phyloP scores from a whole-genome alignment of 2,113 vertebrate species.

The Ondatra zibethicus region DNA sequence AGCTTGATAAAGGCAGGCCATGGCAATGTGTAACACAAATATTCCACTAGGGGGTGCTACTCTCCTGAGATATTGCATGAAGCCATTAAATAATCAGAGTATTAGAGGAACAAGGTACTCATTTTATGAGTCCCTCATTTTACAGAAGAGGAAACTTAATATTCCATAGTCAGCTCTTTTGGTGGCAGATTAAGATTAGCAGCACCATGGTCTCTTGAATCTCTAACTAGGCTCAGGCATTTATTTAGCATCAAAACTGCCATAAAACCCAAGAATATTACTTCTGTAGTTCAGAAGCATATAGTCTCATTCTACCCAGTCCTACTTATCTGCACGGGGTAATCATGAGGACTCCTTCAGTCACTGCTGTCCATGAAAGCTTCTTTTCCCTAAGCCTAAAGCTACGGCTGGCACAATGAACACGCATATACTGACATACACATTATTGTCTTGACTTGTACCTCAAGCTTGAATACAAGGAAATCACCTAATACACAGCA shows the following conservation, averaged over 20 bases:
- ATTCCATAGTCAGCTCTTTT: not conserved
- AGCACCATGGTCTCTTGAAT: not conserved
- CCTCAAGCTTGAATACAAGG: not conserved
- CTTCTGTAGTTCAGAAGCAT: constrained; percentile 22
- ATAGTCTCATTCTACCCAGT: not conserved
- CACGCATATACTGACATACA: not conserved
- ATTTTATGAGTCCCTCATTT: not conserved
- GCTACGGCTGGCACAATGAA: not conserved
- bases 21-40: not conserved
- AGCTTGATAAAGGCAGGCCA: not conserved
- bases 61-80: not conserved
- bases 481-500: not conserved
- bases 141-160: constrained; percentile 38
- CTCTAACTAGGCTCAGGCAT: not conserved
- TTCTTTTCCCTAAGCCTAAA: not conserved
- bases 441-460: not conserved
- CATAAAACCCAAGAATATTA: constrained; percentile 8
- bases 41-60: constrained; percentile 61
- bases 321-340: not conserved
- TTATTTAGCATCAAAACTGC: not conserved
- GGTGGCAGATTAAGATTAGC: not conserved
- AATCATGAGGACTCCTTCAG: not conserved
- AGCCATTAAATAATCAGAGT: not conserved
- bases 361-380: not conserved
- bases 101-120: not conserved